Base-by-base conservation (phyloP, 2,888 invertebrate genomes). In the Pycnomerus fuliginosus region DNA sequence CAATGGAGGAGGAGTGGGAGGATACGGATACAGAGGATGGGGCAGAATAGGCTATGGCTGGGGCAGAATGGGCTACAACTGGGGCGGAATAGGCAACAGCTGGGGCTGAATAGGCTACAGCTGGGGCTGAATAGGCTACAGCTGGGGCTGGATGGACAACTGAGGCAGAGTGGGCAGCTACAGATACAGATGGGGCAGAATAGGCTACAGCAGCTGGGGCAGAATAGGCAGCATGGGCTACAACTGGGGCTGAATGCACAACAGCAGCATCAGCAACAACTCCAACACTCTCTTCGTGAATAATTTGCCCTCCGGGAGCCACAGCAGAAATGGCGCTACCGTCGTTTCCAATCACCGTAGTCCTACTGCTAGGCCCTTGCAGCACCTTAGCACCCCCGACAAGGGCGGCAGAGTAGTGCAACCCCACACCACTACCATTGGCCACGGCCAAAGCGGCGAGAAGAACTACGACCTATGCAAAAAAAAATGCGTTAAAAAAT, bases 331-430 rank as follows among this genome's bases (percentile, higher is more conserved):
- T 61, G n/a, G 54, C 50, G 41, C 63, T 63, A 15, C 63, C 61
- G 27, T 64, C 64, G 16, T 56, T 55, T 16, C 62, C 64, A 7
- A 60, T 53, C 3, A 63, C 39, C 11, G 60, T 62, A n/a, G 58
- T 51, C 31, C 55, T 61, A 31, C 53, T 50, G 53, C 62, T 63
- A 4, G 64, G 64, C 44, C 64, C 64, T 52, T 64, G 64, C 16
- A 66, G 44, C 22, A 65, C 51, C 17, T 50, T 49, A 1, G 57
- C 55, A 8, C 20, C 22, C 12, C 15, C 3, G 16, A 15, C 2
- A 11, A 24, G 20, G 8, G 14, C 11, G 7, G 31, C 17, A 17
- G 8, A 10, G 25, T 5, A 20, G 20, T 20, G 20, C 5, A 34
- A 11, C 3, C 38, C 33, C 8, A 35, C 23, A 14, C 17, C 30